These are phyloP conservation scores for Lathronympha strigana DNA, from an alignment of 2,888 invertebrate genomes.

Conservation along the genomic window DNA sequence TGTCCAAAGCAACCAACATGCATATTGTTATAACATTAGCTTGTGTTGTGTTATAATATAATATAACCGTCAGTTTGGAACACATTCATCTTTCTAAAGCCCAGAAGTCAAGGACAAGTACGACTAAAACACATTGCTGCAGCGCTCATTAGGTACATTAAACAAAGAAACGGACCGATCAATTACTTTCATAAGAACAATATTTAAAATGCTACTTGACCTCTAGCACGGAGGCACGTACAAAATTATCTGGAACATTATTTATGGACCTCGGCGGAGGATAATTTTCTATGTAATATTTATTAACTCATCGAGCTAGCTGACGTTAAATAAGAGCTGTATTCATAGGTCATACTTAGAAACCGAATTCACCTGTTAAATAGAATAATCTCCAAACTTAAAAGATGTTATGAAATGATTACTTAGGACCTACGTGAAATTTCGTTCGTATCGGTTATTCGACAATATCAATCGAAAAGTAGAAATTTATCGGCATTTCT, in stretches of 20 bases:
- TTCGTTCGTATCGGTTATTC: too few species aligned
- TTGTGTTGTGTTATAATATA: slow-evolving; percentile 9
- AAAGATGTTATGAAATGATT: too few species aligned
- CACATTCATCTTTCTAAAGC: slow-evolving; percentile 39
- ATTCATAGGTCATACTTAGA: slow-evolving; percentile 53
- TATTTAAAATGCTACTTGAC: slow-evolving; percentile 69
- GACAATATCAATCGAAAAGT: too few species aligned
- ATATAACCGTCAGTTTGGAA: slow-evolving; percentile 14
- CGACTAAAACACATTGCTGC: slow-evolving; percentile 54
- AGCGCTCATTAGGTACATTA: slow-evolving; percentile 54
- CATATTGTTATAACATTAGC: neutral
- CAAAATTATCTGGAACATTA: slow-evolving; percentile 70
- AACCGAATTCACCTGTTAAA: neutral
- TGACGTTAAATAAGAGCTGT: slow-evolving; percentile 55
- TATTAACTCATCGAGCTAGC: slow-evolving; percentile 67
- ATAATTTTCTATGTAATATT: slow-evolving; percentile 68
- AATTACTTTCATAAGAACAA: slow-evolving; percentile 66
- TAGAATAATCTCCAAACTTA: too few species aligned
- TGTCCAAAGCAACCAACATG: too few species aligned
- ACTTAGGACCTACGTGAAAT: too few species aligned
- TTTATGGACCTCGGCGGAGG: slow-evolving; percentile 64
- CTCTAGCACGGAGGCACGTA: slow-evolving; percentile 63
- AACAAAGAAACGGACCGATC: slow-evolving; percentile 68
- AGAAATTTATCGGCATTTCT: too few species aligned
- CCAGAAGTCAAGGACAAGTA: slow-evolving; percentile 52